Base-by-base conservation (phyloP, 2,888 invertebrate species). In the Himalopsyche tibetana region DNA sequence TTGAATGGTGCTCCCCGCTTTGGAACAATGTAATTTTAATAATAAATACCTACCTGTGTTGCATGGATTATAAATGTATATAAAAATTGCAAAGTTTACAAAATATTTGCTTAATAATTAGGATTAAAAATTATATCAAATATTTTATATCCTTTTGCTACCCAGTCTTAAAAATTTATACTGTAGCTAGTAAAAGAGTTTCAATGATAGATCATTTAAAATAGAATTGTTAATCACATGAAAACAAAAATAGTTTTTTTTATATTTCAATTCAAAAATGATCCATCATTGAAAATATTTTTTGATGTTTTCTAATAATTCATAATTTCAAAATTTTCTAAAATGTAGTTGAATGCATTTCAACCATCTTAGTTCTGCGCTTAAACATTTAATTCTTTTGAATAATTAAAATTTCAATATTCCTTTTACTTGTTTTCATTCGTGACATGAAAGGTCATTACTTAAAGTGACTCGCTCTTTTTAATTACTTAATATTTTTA, bases 81-180 rank as follows among this genome's bases (percentile, higher is more conserved):
- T 74, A 74, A 36, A 74, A 74, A 36, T 36, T 74, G 74, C 74
- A 74, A 74, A 38, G 15, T 74, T 36, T 36, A 74, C 19, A 74
- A 74, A 74, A 74, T 74, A 36, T 74, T 74, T 36, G 74, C 74
- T 74, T 74, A 12, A 38, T 51, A 36, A 36, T 36, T 74, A 74
- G 36, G 12, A 38, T 74, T 36, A 36, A 36, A 74, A 74, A 74
- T 15, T 74, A 74, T 36, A 38, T 74, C 19, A 74, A 74, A 74
- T 74, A 36, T 74, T 74, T 74, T 74, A 36, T 74, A 74, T 74
- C 74, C 36, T 74, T 74, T 74, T 74, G 74, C 74, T 74, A 74
- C 74, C 74, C 74, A 74, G 74, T 36, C 74, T 15, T 74, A 19
- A 63, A 63, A 63, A 63, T n/a, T 19, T 63, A 36, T 74, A 51